A percentile compares a stretch with the other conserved stretches of the same genome.
These are phyloP conservation scores for Halcyon chelicuti DNA, from an alignment of 2,797 vertebrate genomes.

Conservation along the genomic window DNA sequence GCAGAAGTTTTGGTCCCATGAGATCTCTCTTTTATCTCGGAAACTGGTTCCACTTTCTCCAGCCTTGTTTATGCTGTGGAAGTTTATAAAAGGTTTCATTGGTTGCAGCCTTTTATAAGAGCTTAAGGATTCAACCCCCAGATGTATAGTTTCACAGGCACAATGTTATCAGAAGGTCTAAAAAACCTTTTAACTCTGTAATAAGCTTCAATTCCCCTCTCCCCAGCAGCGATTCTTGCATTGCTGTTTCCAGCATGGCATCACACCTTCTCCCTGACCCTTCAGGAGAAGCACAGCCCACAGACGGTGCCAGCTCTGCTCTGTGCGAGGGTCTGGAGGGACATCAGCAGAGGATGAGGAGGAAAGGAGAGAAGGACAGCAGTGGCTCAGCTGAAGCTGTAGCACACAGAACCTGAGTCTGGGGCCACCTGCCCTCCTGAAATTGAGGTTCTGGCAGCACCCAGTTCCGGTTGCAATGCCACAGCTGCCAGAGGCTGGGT, in stretches of 20 bases:
- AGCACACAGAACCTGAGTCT: not conserved
- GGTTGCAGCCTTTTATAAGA: not conserved
- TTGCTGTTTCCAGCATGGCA: not conserved
- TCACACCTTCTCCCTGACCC: not conserved
- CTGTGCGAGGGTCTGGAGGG: fast-evolving
- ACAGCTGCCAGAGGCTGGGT: fast-evolving
- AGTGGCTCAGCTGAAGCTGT: not conserved
- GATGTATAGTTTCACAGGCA: not conserved
- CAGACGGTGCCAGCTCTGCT: not conserved
- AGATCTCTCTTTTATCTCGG: not conserved
- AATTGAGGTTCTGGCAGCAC: not conserved
- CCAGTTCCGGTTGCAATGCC: fast-evolving
- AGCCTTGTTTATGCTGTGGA: not conserved
- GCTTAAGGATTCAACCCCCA: not conserved
- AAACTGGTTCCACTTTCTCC: not conserved
- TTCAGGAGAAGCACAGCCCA: not conserved
- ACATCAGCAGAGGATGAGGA: not conserved
- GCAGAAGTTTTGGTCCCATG: not conserved
- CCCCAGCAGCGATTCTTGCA: not conserved
- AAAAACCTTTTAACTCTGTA: not conserved
- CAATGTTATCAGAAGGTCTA: not conserved
- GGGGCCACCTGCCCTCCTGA: not conserved
- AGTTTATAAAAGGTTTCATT: not conserved
- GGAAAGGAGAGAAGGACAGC: not conserved
- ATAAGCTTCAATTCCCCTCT: not conserved